Evolutionary conservation across 1,140 invertebrate genomes (phyloP).

Genomic region (Eciton burchellii): DNA sequence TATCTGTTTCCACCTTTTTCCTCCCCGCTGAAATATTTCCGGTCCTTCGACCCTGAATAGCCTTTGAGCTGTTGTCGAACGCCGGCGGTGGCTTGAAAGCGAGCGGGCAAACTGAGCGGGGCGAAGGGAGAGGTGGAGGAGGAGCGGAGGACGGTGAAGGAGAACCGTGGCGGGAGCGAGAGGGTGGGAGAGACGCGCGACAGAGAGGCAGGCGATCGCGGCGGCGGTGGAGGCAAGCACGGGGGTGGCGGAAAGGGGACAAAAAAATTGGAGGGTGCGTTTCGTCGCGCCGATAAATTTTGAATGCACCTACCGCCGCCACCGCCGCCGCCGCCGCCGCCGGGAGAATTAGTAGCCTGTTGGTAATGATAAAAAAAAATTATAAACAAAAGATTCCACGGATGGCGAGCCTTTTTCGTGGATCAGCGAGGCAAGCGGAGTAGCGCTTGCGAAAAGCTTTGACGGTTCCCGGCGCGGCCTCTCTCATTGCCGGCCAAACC

Average conservation of each 20-base stretch:
- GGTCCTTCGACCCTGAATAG: conserved; percentile 72
- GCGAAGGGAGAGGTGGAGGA: conserved; percentile 20
- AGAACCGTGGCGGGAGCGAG: conserved; percentile 24
- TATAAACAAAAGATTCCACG: conserved; percentile 86
- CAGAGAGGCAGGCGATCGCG: conserved; percentile 21
- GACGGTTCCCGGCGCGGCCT: conserved; percentile 77
- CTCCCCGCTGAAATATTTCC: conserved; percentile 66
- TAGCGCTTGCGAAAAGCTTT: conserved; percentile 82
- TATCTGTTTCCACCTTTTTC: conserved; percentile 51
- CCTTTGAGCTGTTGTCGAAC: conserved; percentile 72
- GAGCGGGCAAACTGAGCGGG: conserved; percentile 45
- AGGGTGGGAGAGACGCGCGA: background rate
- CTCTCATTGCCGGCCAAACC: conserved; percentile 81
- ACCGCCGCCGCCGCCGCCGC: too few relatives aligned
- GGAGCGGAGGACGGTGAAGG: conserved; percentile 41
- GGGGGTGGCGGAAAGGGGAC: conserved; percentile 59
- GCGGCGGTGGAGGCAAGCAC: background rate
- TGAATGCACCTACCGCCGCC: conserved; percentile 78
- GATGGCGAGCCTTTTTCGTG: conserved; percentile 85
- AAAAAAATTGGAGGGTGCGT: conserved; percentile 74
- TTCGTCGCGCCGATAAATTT: conserved; percentile 77
- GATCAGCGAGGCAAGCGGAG: conserved; percentile 84
- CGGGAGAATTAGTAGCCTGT: conserved; percentile 82
- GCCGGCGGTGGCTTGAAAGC: conserved; percentile 63
- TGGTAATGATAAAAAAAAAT: conserved; percentile 85